Conservation (phyloP, 2,888 invertebrate genomes). For the Hydrotaea cyrtoneurina region DNA sequence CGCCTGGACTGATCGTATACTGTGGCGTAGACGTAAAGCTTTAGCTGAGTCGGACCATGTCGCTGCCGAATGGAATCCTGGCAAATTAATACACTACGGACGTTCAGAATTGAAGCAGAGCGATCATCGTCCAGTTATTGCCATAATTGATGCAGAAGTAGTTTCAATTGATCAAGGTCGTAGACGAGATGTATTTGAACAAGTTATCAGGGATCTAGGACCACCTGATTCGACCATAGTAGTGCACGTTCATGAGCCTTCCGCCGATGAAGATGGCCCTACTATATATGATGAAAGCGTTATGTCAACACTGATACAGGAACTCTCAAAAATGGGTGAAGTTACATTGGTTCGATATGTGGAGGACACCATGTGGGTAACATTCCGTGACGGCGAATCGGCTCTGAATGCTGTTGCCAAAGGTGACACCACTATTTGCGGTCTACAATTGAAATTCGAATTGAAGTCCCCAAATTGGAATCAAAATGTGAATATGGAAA, state of each 20-base stretch:
- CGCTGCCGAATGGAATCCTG: slow-evolving; percentile 86
- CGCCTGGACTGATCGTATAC: slow-evolving; percentile 98
- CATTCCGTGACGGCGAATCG: slow-evolving; percentile 93
- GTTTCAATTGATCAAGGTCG: slow-evolving; percentile 89
- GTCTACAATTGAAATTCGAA: slow-evolving; percentile 85
- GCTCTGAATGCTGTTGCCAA: slow-evolving; percentile 88
- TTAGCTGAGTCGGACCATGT: slow-evolving; percentile 85
- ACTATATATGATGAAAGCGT: slow-evolving; percentile 90
- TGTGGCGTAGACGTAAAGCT: slow-evolving; percentile 93
- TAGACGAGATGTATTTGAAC: slow-evolving; percentile 89
- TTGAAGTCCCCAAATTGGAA: slow-evolving; percentile 94
- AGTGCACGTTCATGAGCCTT: slow-evolving; percentile 83
- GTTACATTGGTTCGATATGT: slow-evolving; percentile 95
- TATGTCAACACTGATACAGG: slow-evolving; percentile 89
- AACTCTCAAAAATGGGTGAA: slow-evolving; percentile 92
- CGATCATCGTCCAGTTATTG: slow-evolving; percentile 97
- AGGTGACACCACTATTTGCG: slow-evolving; percentile 84
- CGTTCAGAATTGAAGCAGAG: slow-evolving; percentile 96
- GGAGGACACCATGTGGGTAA: slow-evolving; percentile 93
- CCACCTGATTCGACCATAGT: slow-evolving; percentile 97
- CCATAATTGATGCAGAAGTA: slow-evolving; percentile 93
- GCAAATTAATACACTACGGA: slow-evolving; percentile 93
- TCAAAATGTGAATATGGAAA: slow-evolving; percentile 89
- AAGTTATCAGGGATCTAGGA: slow-evolving; percentile 92
- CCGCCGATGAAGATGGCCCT: slow-evolving; percentile 82